These are phyloP conservation scores for Cepaea nemoralis DNA, from an alignment of 1,140 invertebrate species.

Conservation along the genomic window DNA sequence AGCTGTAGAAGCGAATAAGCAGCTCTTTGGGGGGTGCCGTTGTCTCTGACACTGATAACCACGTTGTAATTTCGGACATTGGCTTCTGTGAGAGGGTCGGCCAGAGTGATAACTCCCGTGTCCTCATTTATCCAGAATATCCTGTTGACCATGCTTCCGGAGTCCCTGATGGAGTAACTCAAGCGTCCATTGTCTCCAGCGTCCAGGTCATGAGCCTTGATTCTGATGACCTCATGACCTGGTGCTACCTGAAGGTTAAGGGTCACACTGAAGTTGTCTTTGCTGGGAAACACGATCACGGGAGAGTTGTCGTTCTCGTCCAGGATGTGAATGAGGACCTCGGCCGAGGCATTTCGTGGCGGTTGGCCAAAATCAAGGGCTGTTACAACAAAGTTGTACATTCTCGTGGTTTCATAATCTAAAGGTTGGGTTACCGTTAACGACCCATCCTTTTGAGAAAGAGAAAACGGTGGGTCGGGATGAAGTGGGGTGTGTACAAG, in stretches of 20 bases:
- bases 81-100: slow-evolving; percentile 30
- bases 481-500: slow-evolving; percentile 74
- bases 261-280: slow-evolving; percentile 49
- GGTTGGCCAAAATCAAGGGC: slow-evolving; percentile 79
- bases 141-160: slow-evolving; percentile 71
- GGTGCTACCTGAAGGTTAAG: slow-evolving; percentile 42
- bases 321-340: slow-evolving; percentile 81
- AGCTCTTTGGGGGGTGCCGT: slow-evolving; percentile 46
- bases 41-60: slow-evolving; percentile 52
- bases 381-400: slow-evolving; percentile 90
- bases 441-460: slow-evolving; percentile 75
- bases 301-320: slow-evolving; percentile 78
- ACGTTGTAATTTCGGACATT: slow-evolving; percentile 48
- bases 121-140: slow-evolving; percentile 88
- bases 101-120: slow-evolving; percentile 86
- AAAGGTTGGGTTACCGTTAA: slow-evolving; percentile 85
- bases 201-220: slow-evolving; percentile 53
- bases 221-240: slow-evolving; percentile 46
- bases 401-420: slow-evolving; percentile 87
- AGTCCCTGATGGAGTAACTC: slow-evolving; percentile 48
- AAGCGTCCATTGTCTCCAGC: slow-evolving; percentile 50
- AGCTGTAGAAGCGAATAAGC: slow-evolving; percentile 44
- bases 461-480: slow-evolving; percentile 21
- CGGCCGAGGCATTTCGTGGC: slow-evolving; percentile 78
- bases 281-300: slow-evolving; percentile 49